Conservation (phyloP, 2,113 vertebrate species). For the Tachuris rubrigastra region DNA sequence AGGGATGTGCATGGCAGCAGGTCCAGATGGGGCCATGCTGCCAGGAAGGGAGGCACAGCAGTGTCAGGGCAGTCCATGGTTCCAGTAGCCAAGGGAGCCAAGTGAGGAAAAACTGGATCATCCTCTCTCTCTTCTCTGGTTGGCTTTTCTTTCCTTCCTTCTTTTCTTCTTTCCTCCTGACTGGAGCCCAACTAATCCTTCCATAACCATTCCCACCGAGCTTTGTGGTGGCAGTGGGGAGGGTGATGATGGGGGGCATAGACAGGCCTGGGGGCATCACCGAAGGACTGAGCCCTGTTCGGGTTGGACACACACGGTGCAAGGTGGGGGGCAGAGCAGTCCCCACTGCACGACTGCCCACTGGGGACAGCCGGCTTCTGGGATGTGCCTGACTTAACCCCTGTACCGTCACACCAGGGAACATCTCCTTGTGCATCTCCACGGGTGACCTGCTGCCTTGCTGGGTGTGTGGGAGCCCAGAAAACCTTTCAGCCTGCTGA, state of each 20-base stretch:
- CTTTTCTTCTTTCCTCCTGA: conserved; percentile 21
- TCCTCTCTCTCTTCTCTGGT: conserved; percentile 54
- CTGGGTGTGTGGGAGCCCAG: neutral
- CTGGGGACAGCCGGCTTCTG: neutral
- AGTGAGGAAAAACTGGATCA: conserved; percentile 32
- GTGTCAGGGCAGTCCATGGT: neutral
- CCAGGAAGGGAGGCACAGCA: rapidly evolving
- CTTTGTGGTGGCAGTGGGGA: neutral
- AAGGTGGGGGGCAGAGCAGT: neutral
- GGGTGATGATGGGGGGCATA: neutral
- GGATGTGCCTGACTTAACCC: neutral
- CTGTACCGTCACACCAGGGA: neutral
- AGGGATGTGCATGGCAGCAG: neutral
- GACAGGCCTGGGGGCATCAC: neutral
- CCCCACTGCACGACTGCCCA: rapidly evolving
- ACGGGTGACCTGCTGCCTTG: neutral
- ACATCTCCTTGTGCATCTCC: neutral
- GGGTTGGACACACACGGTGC: rapidly evolving
- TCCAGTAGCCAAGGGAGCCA: conserved; percentile 44
- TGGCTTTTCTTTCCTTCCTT: conserved; percentile 63
- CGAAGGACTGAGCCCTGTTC: neutral
- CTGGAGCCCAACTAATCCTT: conserved; percentile 62
- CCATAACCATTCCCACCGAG: neutral
- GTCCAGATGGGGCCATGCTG: neutral
- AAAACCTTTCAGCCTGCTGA: neutral